Evolutionary conservation across 2,797 vertebrate species (phyloP), one percentile per base, ranked within the genome.

Genomic region (Phalanger gymnotis): DNA sequence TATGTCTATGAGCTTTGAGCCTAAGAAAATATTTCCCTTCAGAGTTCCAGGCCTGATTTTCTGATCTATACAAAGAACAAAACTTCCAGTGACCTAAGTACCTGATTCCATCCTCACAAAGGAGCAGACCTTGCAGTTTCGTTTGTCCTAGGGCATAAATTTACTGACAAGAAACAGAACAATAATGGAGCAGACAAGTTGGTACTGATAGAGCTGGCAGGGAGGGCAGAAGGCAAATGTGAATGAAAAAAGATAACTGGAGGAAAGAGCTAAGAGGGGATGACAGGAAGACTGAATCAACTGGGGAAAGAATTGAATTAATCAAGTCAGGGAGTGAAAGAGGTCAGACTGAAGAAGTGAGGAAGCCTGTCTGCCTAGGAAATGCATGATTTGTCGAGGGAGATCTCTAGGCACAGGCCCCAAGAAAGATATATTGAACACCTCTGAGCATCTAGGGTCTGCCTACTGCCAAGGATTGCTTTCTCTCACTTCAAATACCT

Each of bases 1-100:
- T 94, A 94, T 90, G 34, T 91, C 4, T 11, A 90, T 66, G 19
- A 11, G 30, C 94, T 94, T 92, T 54, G 31, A 61, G 5, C 53
- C 95, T 93, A 55, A 93, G n/a, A 93, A 94, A 95, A 51, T 53
- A 12, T 53, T 2, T 81, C 51, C 94, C 92, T 92, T 95, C 56
- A 73, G 51, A 73, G 54, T 94, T 40, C 94, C 56, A 54, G 55
- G 28, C 47, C 56, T 93, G 55, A 57, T 87, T 53, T 94, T 93
- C 73, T 90, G 28, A 90, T 91, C 54, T 90, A 6, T 31, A 61
- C 10, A 2, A n/a, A 30, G 90, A 52, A 47, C 51, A 92, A 54
- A 92, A 73, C 92, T 51, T 47, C 61, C 40, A 54, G 40, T 90
- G 56, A 96, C 94, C 51, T 92, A 27, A 28, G n/a, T 28, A 28